These are phyloP conservation scores for Aptenodytes patagonicus DNA, from an alignment of 2,113 vertebrate species.

Conservation along the genomic window DNA sequence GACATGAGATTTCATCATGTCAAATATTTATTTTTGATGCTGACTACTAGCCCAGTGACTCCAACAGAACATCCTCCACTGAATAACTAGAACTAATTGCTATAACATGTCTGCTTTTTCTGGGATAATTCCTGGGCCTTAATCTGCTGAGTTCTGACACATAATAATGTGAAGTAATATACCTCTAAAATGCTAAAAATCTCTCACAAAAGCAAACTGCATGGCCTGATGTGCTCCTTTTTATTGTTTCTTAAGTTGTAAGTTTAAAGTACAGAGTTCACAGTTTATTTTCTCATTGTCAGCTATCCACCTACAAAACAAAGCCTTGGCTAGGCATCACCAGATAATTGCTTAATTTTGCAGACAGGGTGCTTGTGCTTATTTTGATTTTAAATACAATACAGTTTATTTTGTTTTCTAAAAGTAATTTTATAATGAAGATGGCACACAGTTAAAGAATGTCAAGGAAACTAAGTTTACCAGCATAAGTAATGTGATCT, in stretches of 20 bases:
- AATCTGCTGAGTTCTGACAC: not conserved
- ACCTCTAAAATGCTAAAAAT: not conserved
- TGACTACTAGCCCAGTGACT: not conserved
- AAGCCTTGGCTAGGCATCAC: not conserved
- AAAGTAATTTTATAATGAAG: not conserved
- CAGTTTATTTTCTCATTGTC: not conserved
- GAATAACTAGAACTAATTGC: not conserved
- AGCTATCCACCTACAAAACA: not conserved
- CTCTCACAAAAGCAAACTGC: not conserved
- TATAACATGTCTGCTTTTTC: not conserved
- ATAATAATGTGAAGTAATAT: not conserved
- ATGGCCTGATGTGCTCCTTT: not conserved
- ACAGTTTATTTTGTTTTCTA: not conserved
- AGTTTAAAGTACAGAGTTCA: not conserved
- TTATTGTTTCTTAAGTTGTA: not conserved
- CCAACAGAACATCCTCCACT: not conserved
- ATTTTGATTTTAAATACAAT: not conserved
- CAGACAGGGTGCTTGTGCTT: not conserved
- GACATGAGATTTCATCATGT: not conserved
- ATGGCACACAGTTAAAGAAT: not conserved
- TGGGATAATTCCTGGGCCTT: not conserved
- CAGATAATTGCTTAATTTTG: not conserved
- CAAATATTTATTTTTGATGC: not conserved
- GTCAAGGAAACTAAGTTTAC: not conserved
- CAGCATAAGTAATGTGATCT: not conserved